Percentiles rank a stretch among this genome's conserved stretches.
Conservation (phyloP, 2,113 vertebrate genomes). For the Gulo gulo region DNA sequence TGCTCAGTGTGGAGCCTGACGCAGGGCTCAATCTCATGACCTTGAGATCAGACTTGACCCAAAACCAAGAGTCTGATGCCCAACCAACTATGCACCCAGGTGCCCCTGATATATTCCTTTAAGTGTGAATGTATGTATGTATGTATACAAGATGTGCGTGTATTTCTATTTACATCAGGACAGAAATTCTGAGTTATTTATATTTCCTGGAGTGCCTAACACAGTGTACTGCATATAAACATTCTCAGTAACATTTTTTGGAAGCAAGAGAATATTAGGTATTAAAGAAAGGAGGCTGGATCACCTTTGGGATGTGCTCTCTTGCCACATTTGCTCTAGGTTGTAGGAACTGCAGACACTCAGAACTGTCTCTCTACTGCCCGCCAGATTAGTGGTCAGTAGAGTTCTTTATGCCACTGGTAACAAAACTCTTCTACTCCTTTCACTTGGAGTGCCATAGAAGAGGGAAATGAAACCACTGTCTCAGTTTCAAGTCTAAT, state of each 20-base stretch:
- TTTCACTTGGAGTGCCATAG: not conserved
- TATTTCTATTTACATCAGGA: constrained; percentile 8
- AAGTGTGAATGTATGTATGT: not conserved
- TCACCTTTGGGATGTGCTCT: not conserved
- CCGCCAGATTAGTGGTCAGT: not conserved
- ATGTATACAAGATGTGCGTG: not conserved
- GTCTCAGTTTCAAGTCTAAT: not conserved
- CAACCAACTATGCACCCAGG: not conserved
- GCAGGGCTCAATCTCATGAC: not conserved
- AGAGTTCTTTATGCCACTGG: not conserved
- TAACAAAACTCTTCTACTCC: not conserved
- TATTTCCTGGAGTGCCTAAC: not conserved
- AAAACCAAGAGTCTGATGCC: not conserved
- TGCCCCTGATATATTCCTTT: not conserved
- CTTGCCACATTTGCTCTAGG: not conserved
- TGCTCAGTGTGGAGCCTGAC: not conserved
- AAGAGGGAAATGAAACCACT: not conserved
- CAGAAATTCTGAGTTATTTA: not conserved
- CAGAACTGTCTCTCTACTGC: not conserved
- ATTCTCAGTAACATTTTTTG: constrained; percentile 6
- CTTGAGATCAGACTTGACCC: not conserved
- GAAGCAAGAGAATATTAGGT: not conserved
- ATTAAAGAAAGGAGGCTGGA: not conserved
- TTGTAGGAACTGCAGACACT: not conserved
- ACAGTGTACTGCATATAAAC: not conserved